Evolutionary conservation across 2,113 vertebrate genomes (phyloP).

Genomic region (Ariopsis seemanni): DNA sequence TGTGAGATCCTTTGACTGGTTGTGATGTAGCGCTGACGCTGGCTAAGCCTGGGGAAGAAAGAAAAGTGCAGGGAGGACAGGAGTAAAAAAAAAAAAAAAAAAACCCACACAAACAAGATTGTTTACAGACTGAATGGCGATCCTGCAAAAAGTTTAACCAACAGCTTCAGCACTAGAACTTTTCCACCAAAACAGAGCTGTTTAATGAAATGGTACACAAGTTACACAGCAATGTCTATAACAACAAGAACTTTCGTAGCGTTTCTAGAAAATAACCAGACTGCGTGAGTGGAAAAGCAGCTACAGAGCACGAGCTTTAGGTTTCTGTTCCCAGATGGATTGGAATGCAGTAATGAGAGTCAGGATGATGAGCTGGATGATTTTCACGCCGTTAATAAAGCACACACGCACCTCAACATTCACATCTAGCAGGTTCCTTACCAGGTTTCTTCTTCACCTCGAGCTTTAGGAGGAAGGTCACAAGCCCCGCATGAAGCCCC

Average conservation of each 20-base stretch:
- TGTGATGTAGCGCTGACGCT: constrained; percentile 66
- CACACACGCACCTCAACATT: too few species aligned
- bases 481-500: neutral
- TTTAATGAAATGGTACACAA: neutral
- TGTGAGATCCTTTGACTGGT: constrained; percentile 79
- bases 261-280: neutral
- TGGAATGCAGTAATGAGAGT: neutral
- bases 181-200: neutral
- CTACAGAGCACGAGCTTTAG: neutral
- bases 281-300: neutral
- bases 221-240: neutral
- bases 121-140: neutral
- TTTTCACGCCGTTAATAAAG: neutral
- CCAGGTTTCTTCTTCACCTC: neutral
- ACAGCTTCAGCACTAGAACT: neutral
- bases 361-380: neutral
- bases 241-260: neutral
- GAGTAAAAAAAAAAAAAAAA: neutral
- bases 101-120: neutral
- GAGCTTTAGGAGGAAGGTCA: neutral
- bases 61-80: neutral
- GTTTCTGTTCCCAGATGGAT: constrained; percentile 2
- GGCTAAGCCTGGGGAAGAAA: constrained; percentile 78
- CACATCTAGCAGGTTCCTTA: neutral
- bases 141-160: neutral